phyloP scores from a whole-genome alignment of 2,888 invertebrate genomes.

The Copidosoma aretas region DNA sequence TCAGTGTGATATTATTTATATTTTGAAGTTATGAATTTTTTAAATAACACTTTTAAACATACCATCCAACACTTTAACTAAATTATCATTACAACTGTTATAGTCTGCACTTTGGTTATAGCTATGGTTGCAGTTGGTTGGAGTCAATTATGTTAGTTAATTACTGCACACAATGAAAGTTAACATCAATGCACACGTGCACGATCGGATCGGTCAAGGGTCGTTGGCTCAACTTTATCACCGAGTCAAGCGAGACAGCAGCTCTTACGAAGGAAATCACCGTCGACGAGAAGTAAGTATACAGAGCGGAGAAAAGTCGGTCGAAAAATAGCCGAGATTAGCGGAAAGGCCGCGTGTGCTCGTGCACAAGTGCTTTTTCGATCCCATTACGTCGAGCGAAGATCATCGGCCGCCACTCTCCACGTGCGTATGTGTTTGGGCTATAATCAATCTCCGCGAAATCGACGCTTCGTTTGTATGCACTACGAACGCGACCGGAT shows the following conservation, averaged over 20 bases:
- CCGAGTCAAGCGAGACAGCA: background rate
- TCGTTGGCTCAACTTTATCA: constrained; percentile 14
- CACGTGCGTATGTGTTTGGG: background rate
- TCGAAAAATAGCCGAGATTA: constrained; percentile 34
- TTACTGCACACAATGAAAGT: too few species aligned
- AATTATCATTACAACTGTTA: too few species aligned
- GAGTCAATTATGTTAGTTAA: too few species aligned
- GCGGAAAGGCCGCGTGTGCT: constrained; percentile 15
- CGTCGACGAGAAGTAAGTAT: background rate
- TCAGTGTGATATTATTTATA: too few species aligned
- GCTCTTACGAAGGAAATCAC: background rate
- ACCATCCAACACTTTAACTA: too few species aligned
- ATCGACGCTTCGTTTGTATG: background rate
- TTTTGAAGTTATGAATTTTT: too few species aligned
- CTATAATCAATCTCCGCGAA: background rate
- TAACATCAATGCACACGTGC: background rate
- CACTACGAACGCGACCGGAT: too few species aligned
- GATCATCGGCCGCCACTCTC: constrained; percentile 5
- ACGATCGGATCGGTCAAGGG: constrained; percentile 9
- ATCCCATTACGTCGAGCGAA: constrained; percentile 31
- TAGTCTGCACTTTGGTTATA: too few species aligned
- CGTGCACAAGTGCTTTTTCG: constrained; percentile 18
- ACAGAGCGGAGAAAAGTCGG: constrained; percentile 34
- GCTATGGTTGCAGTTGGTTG: too few species aligned
- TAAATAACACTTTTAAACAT: too few species aligned